Percentiles rank a stretch among this genome's conserved stretches.
These are phyloP conservation scores for Poecilia velifera DNA, from an alignment of 2,797 vertebrate genomes.

Conservation along the genomic window DNA sequence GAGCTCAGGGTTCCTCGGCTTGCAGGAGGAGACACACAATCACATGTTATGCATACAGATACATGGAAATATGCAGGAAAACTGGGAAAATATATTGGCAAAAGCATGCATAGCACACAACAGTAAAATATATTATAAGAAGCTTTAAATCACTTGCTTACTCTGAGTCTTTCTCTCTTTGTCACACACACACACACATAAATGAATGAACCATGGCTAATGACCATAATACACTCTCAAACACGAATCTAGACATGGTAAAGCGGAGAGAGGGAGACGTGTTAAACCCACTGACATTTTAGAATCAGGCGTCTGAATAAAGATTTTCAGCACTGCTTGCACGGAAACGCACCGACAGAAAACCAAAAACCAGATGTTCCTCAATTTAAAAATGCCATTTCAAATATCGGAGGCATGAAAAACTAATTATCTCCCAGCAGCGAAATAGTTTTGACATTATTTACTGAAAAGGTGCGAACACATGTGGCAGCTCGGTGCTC, in stretches of 20 bases:
- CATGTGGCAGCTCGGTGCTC: neutral
- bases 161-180: neutral
- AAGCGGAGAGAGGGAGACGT: constrained; percentile 48
- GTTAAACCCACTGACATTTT: constrained; percentile 52
- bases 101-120: constrained; percentile 17
- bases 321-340: constrained; percentile 25
- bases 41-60: constrained; percentile 15
- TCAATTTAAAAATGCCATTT: neutral
- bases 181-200: constrained; percentile 9
- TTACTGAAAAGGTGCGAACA: neutral
- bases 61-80: constrained; percentile 13
- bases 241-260: constrained; percentile 67
- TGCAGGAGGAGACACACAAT: constrained; percentile 45
- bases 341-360: neutral
- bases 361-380: neutral
- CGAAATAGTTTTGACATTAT: neutral
- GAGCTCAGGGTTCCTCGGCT: constrained; percentile 67
- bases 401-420: neutral
- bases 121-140: constrained; percentile 6
- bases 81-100: constrained; percentile 19
- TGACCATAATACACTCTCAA: constrained; percentile 69
- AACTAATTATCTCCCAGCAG: neutral
- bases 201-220: constrained; percentile 73
- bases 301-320: constrained; percentile 48
- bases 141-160: constrained; percentile 9